These are phyloP conservation scores for Apeira syringaria DNA, from an alignment of 2,888 invertebrate species.

Conservation along the genomic window DNA sequence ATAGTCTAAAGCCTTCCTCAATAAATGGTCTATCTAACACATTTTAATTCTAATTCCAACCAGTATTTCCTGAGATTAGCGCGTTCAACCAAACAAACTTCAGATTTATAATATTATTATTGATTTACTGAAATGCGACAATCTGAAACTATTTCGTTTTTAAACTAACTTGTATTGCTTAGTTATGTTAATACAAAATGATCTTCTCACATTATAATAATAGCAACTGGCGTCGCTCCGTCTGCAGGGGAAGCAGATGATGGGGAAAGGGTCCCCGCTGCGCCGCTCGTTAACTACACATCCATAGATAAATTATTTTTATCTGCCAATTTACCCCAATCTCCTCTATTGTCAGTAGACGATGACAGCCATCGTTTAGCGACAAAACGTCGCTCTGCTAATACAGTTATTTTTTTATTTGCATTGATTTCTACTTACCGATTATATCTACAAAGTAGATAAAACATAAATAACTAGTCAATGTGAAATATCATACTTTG, in stretches of 20 bases:
- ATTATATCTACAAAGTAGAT: conserved; percentile 18
- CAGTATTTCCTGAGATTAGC: too few species aligned
- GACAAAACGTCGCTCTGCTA: conserved; percentile 37
- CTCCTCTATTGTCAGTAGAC: conserved; percentile 60
- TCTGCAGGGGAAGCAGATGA: conserved; percentile 67
- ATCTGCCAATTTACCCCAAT: conserved; percentile 80
- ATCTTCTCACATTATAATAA: conserved; percentile 55
- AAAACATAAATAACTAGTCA: too few species aligned
- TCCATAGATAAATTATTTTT: conserved; percentile 76
- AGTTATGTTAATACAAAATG: conserved; percentile 40
- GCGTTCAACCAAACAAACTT: too few species aligned
- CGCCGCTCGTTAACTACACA: conserved; percentile 69
- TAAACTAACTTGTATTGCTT: not conserved
- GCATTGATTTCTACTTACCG: conserved; percentile 27
- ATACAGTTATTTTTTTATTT: conserved; percentile 18
- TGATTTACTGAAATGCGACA: too few species aligned
- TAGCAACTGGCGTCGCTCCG: conserved; percentile 57
- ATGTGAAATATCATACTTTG: too few species aligned
- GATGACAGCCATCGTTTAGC: conserved; percentile 64
- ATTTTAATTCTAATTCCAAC: too few species aligned
- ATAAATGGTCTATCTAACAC: too few species aligned
- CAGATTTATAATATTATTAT: too few species aligned
- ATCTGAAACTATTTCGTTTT: too few species aligned
- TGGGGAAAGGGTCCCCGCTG: conserved; percentile 58
- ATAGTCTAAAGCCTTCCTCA: too few species aligned